Percentiles rank a stretch among this genome's conserved stretches.
These are phyloP conservation scores for Heliopora coerulea DNA, from an alignment of 92 coral and sea anemone species.

Conservation along the genomic window DNA sequence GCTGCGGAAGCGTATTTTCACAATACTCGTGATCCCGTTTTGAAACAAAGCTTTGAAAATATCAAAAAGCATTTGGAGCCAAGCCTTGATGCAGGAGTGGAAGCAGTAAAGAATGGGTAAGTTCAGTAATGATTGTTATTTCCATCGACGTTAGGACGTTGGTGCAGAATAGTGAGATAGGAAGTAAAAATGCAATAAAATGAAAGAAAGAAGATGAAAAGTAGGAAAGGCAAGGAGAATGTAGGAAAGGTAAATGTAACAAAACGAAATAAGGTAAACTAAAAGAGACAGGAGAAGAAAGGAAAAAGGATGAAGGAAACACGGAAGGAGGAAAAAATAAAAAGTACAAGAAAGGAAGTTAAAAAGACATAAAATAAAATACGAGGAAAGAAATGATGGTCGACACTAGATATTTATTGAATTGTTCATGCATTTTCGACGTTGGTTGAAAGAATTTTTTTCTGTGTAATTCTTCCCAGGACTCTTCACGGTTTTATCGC, in stretches of 20 bases:
- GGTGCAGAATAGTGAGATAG: too few relatives aligned
- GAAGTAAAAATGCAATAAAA: background rate
- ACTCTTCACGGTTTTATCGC: conserved; percentile 75
- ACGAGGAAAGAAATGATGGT: too few relatives aligned
- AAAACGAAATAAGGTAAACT: too few relatives aligned
- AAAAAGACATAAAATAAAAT: too few relatives aligned
- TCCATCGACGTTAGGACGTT: too few relatives aligned
- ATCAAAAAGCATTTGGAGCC: conserved; percentile 61
- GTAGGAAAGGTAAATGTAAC: background rate
- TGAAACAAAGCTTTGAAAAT: conserved; percentile 54
- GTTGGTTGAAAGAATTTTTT: too few relatives aligned
- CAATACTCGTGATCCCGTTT: conserved; percentile 55
- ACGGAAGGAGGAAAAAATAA: too few relatives aligned
- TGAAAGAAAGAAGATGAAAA: background rate
- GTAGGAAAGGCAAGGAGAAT: background rate
- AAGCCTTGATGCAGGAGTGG: conserved; percentile 54
- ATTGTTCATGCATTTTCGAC: too few relatives aligned
- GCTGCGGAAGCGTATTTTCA: conserved; percentile 71
- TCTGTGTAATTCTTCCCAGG: conserved; percentile 35
- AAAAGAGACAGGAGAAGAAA: too few relatives aligned
- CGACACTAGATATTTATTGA: too few relatives aligned
- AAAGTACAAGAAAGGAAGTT: too few relatives aligned
- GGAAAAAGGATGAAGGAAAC: too few relatives aligned
- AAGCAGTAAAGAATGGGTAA: conserved; percentile 55
- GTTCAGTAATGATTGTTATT: background rate